Conservation (phyloP, 2,888 invertebrate species). For the Spisula subtruncata region DNA sequence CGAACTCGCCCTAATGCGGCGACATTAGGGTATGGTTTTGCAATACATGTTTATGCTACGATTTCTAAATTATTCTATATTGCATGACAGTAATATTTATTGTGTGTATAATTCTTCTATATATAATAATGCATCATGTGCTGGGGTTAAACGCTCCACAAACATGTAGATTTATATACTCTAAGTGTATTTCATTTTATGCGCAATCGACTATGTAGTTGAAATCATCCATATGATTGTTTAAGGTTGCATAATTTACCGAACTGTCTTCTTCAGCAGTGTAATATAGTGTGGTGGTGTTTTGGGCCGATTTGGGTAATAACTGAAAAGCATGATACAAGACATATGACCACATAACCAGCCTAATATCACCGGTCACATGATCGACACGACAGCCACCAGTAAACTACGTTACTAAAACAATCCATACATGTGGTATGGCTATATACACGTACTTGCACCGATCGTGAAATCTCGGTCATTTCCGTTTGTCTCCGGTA, state of each 20-base stretch:
- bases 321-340: slow-evolving; percentile 10
- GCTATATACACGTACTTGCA: too few species aligned
- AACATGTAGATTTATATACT: background rate
- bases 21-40: background rate
- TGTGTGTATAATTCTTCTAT: background rate
- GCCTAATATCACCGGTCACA: too few species aligned
- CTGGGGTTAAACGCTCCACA: background rate
- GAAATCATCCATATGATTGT: background rate
- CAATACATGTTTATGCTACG: background rate
- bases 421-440: too few species aligned
- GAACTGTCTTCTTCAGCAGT: slow-evolving; percentile 66
- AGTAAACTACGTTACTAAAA: too few species aligned
- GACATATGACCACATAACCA: too few species aligned
- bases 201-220: background rate
- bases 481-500: too few species aligned
- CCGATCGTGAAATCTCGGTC: too few species aligned
- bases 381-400: too few species aligned
- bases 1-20: background rate
- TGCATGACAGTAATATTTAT: background rate
- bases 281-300: slow-evolving; percentile 63
- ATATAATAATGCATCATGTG: background rate
- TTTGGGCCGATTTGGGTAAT: slow-evolving; percentile 45
- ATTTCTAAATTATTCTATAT: background rate
- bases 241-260: slow-evolving; percentile 46
- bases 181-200: background rate